Evolutionary conservation across 2,888 invertebrate species (phyloP).

Genomic region (Drosophila neotestacea): DNA sequence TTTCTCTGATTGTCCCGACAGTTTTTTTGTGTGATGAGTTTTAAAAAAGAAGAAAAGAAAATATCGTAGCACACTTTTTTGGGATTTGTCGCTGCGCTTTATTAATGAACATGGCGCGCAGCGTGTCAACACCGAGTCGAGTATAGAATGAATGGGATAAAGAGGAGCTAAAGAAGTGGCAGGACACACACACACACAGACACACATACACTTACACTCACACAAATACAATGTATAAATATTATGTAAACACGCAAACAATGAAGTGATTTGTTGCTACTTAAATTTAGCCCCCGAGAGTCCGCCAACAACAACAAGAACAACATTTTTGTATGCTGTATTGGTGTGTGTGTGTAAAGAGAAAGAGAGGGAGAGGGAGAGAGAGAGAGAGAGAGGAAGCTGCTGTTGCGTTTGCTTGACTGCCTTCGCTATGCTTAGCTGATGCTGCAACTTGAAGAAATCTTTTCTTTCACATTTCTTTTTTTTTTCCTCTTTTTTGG

Average conservation of each 20-base stretch:
- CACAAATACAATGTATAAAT: constrained; percentile 73
- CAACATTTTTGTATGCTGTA: constrained; percentile 17
- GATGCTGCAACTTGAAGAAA: constrained; percentile 65
- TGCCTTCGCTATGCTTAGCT: constrained; percentile 38
- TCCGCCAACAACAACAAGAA: constrained; percentile 34
- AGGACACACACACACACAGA: neutral
- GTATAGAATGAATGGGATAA: constrained; percentile 2
- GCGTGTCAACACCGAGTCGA: constrained; percentile 60
- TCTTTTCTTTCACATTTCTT: constrained; percentile 40
- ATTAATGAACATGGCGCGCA: constrained; percentile 71
- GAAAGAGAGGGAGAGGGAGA: neutral
- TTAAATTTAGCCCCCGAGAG: constrained; percentile 74
- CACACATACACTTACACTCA: neutral
- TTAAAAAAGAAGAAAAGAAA: constrained; percentile 19
- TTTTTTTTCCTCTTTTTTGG: constrained; percentile 19
- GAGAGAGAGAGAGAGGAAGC: neutral
- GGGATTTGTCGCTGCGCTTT: constrained; percentile 58
- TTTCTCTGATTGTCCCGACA: constrained; percentile 59
- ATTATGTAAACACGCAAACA: constrained; percentile 80
- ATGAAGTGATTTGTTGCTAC: constrained; percentile 82
- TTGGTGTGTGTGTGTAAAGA: neutral
- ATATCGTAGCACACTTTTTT: constrained; percentile 55
- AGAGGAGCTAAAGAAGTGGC: neutral
- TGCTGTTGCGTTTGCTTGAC: constrained; percentile 37
- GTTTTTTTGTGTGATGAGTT: constrained; percentile 30